Evolutionary conservation across 2,797 vertebrate species (phyloP).

Genomic region (Aviceda cuculoides): DNA sequence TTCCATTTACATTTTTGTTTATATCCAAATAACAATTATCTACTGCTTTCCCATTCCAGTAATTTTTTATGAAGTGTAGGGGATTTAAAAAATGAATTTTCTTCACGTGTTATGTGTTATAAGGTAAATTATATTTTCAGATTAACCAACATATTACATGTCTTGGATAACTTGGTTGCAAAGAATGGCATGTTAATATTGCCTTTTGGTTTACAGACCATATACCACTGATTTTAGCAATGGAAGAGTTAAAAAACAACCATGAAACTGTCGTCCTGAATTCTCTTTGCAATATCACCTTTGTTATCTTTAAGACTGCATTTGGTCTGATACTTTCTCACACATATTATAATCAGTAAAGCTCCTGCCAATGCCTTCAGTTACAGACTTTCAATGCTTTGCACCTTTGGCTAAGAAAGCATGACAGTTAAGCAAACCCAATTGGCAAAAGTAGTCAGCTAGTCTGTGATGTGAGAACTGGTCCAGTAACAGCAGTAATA

Average conservation of each 20-base stretch:
- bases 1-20: not conserved
- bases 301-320: constrained; percentile 23
- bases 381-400: constrained; percentile 15
- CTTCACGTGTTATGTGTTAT: not conserved
- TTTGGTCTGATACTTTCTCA: not conserved
- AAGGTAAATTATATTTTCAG: not conserved
- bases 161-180: not conserved
- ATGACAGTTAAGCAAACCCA: constrained; percentile 5
- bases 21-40: not conserved
- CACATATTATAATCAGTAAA: not conserved
- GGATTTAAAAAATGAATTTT: not conserved
- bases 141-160: not conserved
- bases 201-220: not conserved
- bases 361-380: not conserved
- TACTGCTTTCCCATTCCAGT: not conserved
- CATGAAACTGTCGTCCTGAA: not conserved
- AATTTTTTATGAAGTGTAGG: not conserved
- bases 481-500: not conserved
- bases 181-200: not conserved
- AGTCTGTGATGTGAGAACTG: not conserved
- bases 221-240: not conserved
- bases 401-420: not conserved
- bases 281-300: not conserved
- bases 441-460: not conserved
- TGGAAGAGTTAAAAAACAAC: not conserved